phyloP scores from a whole-genome alignment of 2,113 vertebrate species.

The Charina bottae region DNA sequence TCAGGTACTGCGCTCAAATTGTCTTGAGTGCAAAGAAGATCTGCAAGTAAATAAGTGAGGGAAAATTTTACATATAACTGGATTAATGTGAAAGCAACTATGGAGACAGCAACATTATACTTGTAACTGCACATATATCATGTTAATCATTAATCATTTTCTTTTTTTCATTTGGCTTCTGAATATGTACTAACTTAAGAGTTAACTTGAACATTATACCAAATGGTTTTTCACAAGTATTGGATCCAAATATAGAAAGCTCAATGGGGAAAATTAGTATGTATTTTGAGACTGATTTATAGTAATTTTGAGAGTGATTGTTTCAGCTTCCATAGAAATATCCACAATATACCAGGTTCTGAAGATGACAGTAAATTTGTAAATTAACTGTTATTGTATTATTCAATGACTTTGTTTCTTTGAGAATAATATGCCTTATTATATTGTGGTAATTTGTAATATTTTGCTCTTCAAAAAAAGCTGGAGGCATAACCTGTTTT shows the following conservation, averaged over 20 bases:
- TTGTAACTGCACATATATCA: neutral
- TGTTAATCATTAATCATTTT: neutral
- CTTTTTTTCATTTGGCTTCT: neutral
- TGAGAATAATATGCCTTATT: conserved; percentile 7
- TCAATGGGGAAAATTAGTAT: neutral
- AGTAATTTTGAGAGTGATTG: neutral
- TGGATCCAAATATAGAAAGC: neutral
- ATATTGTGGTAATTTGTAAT: conserved; percentile 5
- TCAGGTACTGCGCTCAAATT: neutral
- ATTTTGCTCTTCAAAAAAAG: conserved; percentile 16
- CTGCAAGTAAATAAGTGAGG: neutral
- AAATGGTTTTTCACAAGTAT: conserved; percentile 19
- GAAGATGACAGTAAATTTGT: neutral
- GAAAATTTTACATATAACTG: neutral
- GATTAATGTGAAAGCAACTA: neutral
- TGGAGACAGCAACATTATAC: neutral
- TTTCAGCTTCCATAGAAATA: neutral
- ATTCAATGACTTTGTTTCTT: neutral
- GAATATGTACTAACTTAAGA: neutral
- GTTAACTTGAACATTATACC: neutral
- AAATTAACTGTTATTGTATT: neutral
- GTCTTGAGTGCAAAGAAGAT: neutral
- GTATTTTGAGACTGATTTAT: conserved; percentile 1
- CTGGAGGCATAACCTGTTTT: neutral
- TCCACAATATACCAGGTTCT: neutral